These are phyloP conservation scores for Neotragus moschatus DNA, from an alignment of 2,113 vertebrate genomes.

Conservation along the genomic window DNA sequence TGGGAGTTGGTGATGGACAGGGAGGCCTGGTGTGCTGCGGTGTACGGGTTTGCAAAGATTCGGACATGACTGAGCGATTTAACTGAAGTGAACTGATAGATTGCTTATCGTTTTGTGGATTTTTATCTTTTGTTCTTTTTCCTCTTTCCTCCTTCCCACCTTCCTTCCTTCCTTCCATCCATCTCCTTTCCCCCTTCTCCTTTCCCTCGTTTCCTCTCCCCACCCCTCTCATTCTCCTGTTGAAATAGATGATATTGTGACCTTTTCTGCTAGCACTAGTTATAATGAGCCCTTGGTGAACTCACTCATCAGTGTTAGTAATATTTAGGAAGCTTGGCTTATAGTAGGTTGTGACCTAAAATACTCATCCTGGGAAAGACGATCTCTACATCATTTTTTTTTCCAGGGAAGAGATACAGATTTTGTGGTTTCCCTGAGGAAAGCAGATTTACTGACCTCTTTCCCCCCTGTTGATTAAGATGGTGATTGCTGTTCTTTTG, in stretches of 20 bases:
- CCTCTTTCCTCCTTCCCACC: no score
- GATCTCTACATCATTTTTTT: background rate
- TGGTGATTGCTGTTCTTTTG: background rate
- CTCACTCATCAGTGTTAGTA: background rate
- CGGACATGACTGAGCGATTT: accelerated
- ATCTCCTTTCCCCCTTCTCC: background rate
- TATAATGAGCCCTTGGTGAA: background rate
- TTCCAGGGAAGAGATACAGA: background rate
- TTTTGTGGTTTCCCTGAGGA: background rate
- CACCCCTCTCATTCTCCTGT: no score
- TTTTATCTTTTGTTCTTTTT: background rate
- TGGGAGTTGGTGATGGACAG: background rate
- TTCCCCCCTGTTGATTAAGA: background rate
- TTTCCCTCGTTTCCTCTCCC: no score
- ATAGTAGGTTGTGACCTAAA: background rate
- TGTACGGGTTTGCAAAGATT: background rate
- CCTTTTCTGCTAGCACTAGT: background rate
- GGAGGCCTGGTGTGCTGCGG: background rate
- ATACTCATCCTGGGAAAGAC: background rate
- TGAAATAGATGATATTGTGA: background rate
- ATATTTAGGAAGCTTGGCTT: background rate
- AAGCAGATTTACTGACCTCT: background rate
- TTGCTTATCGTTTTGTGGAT: background rate
- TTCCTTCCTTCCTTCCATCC: background rate
- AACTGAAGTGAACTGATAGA: background rate